These are phyloP conservation scores for Propithecus deckenii DNA, from an alignment of 2,797 vertebrate genomes.

Conservation along the genomic window DNA sequence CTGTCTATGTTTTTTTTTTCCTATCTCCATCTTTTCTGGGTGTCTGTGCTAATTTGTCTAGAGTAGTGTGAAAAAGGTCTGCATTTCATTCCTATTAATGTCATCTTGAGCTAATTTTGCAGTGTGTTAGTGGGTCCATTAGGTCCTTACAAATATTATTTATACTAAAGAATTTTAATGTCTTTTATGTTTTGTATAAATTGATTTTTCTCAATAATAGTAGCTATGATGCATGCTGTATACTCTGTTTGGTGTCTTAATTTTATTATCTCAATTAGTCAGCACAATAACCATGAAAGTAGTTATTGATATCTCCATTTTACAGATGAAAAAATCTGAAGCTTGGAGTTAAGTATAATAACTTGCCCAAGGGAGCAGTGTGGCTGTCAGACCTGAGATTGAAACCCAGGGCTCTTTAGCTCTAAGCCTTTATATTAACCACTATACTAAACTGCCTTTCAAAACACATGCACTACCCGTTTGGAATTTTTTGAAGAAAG, in stretches of 20 bases:
- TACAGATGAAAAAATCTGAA: background rate
- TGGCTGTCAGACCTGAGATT: background rate
- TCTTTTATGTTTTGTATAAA: slow-evolving; percentile 11
- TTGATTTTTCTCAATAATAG: background rate
- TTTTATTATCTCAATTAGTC: background rate
- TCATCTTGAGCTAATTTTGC: slow-evolving; percentile 37
- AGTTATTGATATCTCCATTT: background rate
- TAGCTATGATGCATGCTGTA: background rate
- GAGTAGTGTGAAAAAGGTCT: background rate
- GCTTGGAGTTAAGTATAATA: background rate
- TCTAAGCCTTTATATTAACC: background rate
- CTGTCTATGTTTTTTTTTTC: background rate
- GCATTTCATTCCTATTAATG: slow-evolving; percentile 15
- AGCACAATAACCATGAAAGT: background rate
- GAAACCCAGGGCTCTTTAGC: background rate
- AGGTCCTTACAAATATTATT: slow-evolving; percentile 18
- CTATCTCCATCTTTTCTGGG: background rate
- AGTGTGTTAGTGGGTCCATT: background rate
- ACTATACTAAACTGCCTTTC: background rate
- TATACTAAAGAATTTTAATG: background rate
- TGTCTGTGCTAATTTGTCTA: background rate
- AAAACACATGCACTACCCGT: background rate
- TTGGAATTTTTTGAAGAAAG: background rate
- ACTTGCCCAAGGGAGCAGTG: background rate
- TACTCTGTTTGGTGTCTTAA: background rate